These are phyloP conservation scores for Rhimphoctona megacephalus DNA, from an alignment of 2,888 invertebrate genomes.

Conservation along the genomic window DNA sequence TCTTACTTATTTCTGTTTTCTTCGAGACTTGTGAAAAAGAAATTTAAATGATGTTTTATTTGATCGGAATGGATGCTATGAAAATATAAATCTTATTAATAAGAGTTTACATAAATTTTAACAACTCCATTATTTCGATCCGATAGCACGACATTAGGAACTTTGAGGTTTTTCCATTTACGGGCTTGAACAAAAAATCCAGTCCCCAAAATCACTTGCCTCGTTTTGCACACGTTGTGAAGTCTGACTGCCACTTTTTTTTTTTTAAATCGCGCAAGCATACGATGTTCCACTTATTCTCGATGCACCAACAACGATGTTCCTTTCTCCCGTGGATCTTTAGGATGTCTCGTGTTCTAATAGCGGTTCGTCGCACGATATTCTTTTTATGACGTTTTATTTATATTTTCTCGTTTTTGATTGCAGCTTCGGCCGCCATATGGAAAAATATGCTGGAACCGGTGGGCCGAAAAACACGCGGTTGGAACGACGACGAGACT, in stretches of 20 bases:
- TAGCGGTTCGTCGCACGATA: not conserved
- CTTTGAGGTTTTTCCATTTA: not conserved
- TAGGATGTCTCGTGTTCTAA: constrained; percentile 35
- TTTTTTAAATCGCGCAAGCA: constrained; percentile 6
- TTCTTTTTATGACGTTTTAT: constrained; percentile 43
- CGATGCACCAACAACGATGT: constrained; percentile 11
- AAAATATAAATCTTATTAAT: not conserved
- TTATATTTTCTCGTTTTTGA: constrained; percentile 77
- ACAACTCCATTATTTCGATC: not conserved
- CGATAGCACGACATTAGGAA: not conserved
- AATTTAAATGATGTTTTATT: constrained; percentile 34
- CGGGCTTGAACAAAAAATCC: not conserved
- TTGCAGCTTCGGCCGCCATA: constrained; percentile 86
- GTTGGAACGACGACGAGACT: constrained; percentile 79
- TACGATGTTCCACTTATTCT: constrained; percentile 20
- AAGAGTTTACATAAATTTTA: not conserved
- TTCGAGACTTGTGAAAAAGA: constrained; percentile 16
- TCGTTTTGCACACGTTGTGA: constrained; percentile 30
- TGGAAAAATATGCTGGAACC: constrained; percentile 89
- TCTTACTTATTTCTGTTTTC: constrained; percentile 2
- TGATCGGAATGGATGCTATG: too few relatives aligned
- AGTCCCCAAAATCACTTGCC: not conserved
- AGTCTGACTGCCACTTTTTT: constrained; percentile 9
- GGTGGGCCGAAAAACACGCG: constrained; percentile 84
- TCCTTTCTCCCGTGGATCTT: constrained; percentile 34